A percentile compares a stretch with the other conserved stretches of the same genome.
phyloP scores from a whole-genome alignment of 2,113 vertebrate species.

The Lycaon pictus region DNA sequence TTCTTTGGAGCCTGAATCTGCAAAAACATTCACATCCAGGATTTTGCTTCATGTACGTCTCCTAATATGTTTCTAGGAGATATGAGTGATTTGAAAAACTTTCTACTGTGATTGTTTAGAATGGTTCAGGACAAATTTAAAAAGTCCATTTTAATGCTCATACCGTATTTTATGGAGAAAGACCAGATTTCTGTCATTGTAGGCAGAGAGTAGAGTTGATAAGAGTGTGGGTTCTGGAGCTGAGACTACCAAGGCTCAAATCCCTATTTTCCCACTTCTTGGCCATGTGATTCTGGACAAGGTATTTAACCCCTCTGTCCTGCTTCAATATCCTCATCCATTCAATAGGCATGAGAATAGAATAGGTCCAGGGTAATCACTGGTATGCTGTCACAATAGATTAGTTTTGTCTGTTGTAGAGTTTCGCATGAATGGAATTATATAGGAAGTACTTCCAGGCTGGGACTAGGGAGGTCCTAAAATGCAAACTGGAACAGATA shows the following conservation, averaged over 20 bases:
- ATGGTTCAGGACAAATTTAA: constrained; percentile 50
- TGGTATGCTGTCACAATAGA: background rate
- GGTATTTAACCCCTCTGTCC: background rate
- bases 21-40: constrained; percentile 60
- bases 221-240: background rate
- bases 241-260: background rate
- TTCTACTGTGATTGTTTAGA: constrained; percentile 13
- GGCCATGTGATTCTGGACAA: background rate
- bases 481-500: background rate
- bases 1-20: constrained; percentile 63
- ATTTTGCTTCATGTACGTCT: constrained; percentile 54
- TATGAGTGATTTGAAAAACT: background rate
- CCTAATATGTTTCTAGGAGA: background rate
- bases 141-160: background rate
- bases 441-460: background rate
- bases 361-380: background rate
- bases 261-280: background rate
- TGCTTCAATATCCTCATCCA: background rate
- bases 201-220: background rate
- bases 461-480: background rate
- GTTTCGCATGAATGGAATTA: background rate
- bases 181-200: background rate
- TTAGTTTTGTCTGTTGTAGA: background rate
- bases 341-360: background rate
- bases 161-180: constrained; percentile 6